Evolutionary conservation across 1,140 invertebrate genomes (phyloP).

Genomic region (Hycleus phaleratus): DNA sequence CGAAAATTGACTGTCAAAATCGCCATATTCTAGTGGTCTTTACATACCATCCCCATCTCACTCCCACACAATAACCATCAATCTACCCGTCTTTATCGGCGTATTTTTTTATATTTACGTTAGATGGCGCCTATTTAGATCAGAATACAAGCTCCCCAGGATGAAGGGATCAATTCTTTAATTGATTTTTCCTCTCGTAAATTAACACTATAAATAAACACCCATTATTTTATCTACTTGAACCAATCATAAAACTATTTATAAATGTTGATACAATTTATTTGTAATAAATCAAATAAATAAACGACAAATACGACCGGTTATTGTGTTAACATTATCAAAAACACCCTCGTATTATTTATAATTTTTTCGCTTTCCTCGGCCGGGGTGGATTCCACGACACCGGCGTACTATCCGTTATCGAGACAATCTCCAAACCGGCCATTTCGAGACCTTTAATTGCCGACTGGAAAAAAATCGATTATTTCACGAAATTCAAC

Average conservation of each 20-base stretch:
- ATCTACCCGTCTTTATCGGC: neutral
- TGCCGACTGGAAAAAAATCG: conserved; percentile 69
- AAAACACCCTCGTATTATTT: conserved; percentile 32
- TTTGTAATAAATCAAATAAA: neutral
- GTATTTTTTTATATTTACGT: neutral
- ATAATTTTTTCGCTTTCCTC: conserved; percentile 66
- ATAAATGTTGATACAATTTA: neutral
- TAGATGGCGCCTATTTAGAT: conserved; percentile 3
- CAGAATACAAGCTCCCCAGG: too few species aligned
- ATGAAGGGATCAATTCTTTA: too few species aligned
- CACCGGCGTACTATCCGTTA: conserved; percentile 82
- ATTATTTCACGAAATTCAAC: conserved; percentile 18
- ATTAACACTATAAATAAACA: conserved; percentile 3
- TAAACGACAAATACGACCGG: neutral
- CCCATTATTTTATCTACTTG: conserved; percentile 4
- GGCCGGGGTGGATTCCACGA: conserved; percentile 68
- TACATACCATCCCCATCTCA: neutral
- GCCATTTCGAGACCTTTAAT: conserved; percentile 88
- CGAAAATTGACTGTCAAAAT: conserved; percentile 12
- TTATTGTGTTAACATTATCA: neutral
- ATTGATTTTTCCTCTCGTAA: conserved; percentile 6
- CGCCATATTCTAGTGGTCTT: conserved; percentile 7
- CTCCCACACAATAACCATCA: neutral
- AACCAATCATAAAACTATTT: neutral
- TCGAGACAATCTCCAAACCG: conserved; percentile 79